Evolutionary conservation across 1,140 invertebrate species (phyloP).

Genomic region (Platyscapa corneri): DNA sequence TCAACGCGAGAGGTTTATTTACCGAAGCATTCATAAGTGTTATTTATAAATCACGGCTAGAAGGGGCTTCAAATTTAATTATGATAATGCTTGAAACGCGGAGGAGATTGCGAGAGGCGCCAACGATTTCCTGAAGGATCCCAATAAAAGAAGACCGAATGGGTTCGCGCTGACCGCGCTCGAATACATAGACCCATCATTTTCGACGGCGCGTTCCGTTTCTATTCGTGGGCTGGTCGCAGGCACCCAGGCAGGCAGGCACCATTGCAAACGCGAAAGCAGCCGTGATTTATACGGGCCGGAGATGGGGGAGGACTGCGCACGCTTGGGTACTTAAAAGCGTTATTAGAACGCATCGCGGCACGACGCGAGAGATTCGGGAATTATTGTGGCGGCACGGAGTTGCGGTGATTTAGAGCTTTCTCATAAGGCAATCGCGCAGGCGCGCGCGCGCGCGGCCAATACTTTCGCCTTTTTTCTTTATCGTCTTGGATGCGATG

Average conservation of each 20-base stretch:
- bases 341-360: constrained; percentile 44
- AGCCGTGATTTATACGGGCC: not conserved
- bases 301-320: constrained; percentile 27
- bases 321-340: constrained; percentile 30
- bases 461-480: not conserved
- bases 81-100: too few relatives aligned
- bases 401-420: constrained; percentile 36
- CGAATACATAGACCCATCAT: not conserved
- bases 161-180: too few relatives aligned
- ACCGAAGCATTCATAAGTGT: too few relatives aligned
- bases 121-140: not conserved
- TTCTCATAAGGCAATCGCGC: constrained; percentile 45
- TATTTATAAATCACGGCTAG: too few relatives aligned
- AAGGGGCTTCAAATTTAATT: too few relatives aligned
- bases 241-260: too few relatives aligned
- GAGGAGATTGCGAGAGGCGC: not conserved
- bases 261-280: not conserved
- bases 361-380: constrained; percentile 35
- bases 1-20: too few relatives aligned
- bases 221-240: not conserved
- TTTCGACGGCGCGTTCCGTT: not conserved
- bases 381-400: constrained; percentile 39
- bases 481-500: not conserved
- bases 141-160: not conserved
- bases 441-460: too few relatives aligned